A percentile compares a stretch with the other conserved stretches of the same genome.
phyloP scores from a whole-genome alignment of 2,888 invertebrate species.

The Geotrupes spiniger region DNA sequence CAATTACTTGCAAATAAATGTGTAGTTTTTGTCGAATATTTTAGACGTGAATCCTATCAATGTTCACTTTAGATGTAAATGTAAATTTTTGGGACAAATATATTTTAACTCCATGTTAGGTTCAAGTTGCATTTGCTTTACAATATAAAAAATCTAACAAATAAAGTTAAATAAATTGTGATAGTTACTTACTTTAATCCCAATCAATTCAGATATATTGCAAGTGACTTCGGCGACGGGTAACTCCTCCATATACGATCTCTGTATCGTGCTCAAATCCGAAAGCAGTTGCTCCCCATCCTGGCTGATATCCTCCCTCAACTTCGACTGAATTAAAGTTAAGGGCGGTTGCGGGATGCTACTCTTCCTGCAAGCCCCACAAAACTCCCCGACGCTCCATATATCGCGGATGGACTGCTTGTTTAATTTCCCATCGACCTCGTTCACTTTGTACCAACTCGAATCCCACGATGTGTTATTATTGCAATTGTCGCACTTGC shows the following conservation, averaged over 20 bases:
- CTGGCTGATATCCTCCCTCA: slow-evolving; percentile 55
- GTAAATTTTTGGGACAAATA: too few relatives aligned
- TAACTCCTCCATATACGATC: slow-evolving; percentile 30
- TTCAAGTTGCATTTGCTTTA: too few relatives aligned
- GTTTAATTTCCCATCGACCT: slow-evolving; percentile 26
- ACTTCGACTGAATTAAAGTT: slow-evolving; percentile 33
- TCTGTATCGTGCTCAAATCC: slow-evolving; percentile 55
- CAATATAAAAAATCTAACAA: too few relatives aligned
- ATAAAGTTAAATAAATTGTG: too few relatives aligned
- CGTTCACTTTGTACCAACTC: slow-evolving; percentile 26
- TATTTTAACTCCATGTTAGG: too few relatives aligned
- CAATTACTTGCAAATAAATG: too few relatives aligned
- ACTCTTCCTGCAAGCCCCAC: slow-evolving; percentile 41
- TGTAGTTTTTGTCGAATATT: too few relatives aligned
- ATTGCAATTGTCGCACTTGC: slow-evolving; percentile 50
- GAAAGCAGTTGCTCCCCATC: slow-evolving; percentile 63
- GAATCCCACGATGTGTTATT: slow-evolving; percentile 34
- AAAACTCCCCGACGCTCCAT: slow-evolving; percentile 48
- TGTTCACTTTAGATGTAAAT: too few relatives aligned
- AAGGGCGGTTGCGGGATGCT: slow-evolving; percentile 31
- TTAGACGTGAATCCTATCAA: too few relatives aligned
- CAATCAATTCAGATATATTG: slow-evolving; percentile 37
- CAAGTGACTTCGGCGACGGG: slow-evolving; percentile 36
- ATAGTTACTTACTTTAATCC: slow-evolving; percentile 52
- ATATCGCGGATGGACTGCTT: slow-evolving; percentile 38